Evolutionary conservation across 2,113 vertebrate genomes (phyloP).

Genomic region (Aphyosemion australe): DNA sequence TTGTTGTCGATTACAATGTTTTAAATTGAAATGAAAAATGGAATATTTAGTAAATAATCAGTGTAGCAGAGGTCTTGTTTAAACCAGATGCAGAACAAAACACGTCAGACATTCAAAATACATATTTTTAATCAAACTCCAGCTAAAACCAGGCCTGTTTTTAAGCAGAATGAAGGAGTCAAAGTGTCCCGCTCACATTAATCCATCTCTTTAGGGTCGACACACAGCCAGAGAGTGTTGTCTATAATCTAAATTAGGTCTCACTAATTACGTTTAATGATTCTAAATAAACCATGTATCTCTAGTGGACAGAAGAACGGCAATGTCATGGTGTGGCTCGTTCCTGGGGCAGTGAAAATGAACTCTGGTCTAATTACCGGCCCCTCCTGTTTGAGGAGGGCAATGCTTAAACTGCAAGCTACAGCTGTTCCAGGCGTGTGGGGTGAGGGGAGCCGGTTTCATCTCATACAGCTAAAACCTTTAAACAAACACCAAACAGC

Average conservation of each 20-base stretch:
- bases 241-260: conserved; percentile 73
- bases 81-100: too few species aligned
- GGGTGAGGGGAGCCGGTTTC: conserved; percentile 19
- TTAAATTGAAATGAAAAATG: too few species aligned
- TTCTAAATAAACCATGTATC: conserved; percentile 76
- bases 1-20: too few species aligned
- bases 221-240: conserved; percentile 38
- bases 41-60: too few species aligned
- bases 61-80: too few species aligned
- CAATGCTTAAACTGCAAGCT: conserved; percentile 59
- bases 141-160: not conserved
- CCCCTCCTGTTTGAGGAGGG: conserved; percentile 47
- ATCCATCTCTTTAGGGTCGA: conserved; percentile 40
- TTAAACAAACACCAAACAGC: conserved; percentile 20
- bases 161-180: conserved; percentile 8
- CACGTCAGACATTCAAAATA: not conserved
- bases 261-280: conserved; percentile 78
- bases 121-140: not conserved
- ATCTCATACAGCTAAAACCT: conserved; percentile 23
- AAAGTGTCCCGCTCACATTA: conserved; percentile 32
- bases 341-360: conserved; percentile 75
- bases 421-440: conserved; percentile 32
- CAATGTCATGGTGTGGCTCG: conserved; percentile 64
- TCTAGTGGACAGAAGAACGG: conserved; percentile 65
- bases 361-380: conserved; percentile 78